Percentiles rank a stretch among this genome's conserved stretches.
Conservation (phyloP, 1,140 invertebrate species). For the Drosophila ambigua region DNA sequence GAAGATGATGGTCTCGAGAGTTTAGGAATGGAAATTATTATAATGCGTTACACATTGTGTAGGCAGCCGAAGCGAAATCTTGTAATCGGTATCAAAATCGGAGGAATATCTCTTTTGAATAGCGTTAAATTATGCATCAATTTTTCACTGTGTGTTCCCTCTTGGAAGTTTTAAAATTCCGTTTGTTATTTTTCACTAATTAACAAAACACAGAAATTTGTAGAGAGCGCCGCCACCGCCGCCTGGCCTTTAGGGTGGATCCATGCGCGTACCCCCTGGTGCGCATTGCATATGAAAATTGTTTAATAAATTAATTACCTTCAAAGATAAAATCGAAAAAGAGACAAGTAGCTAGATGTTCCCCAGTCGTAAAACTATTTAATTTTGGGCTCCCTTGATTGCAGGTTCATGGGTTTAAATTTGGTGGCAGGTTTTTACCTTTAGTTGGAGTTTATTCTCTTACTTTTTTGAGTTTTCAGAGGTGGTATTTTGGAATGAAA, state of each 20-base stretch:
- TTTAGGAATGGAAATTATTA: slow-evolving; percentile 29
- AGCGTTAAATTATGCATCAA: slow-evolving; percentile 24
- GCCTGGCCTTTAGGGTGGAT: too few relatives aligned
- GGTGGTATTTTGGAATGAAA: not conserved
- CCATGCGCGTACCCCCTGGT: not conserved
- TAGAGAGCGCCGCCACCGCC: not conserved
- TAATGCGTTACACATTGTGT: slow-evolving; percentile 69
- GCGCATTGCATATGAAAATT: slow-evolving; percentile 39
- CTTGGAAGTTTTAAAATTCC: slow-evolving; percentile 10
- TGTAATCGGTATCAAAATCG: slow-evolving; percentile 1
- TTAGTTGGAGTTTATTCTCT: not conserved
- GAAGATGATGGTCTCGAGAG: slow-evolving; percentile 11
- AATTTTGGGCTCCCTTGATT: slow-evolving; percentile 21
- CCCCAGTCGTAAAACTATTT: not conserved
- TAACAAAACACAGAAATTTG: slow-evolving; percentile 39
- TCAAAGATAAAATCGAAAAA: slow-evolving; percentile 32
- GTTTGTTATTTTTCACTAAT: slow-evolving; percentile 34
- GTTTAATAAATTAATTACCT: slow-evolving; percentile 60
- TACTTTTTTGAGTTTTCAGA: too few relatives aligned
- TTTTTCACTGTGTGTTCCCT: slow-evolving; percentile 3
- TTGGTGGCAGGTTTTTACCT: slow-evolving; percentile 17
- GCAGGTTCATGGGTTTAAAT: slow-evolving; percentile 25
- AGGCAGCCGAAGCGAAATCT: slow-evolving; percentile 43
- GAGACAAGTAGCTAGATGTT: slow-evolving; percentile 35
- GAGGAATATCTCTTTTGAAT: too few relatives aligned